A percentile compares a stretch with the other conserved stretches of the same genome.
Evolutionary conservation across 2,113 vertebrate species (phyloP).

Genomic region (Lamprologus callipterus): DNA sequence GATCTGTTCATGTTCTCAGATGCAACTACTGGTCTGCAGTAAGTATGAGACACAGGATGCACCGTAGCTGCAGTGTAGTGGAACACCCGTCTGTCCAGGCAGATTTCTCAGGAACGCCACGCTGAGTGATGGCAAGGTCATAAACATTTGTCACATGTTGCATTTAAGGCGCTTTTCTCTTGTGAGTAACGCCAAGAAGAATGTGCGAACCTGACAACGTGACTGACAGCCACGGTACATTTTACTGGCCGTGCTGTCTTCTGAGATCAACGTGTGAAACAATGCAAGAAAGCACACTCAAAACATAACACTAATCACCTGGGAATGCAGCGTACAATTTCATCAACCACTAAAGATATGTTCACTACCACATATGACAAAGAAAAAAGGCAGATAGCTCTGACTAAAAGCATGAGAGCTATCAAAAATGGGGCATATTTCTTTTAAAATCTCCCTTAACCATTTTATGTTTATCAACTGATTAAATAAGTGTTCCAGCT

Average conservation of each 20-base stretch:
- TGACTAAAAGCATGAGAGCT: not conserved
- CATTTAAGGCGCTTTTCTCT: not conserved
- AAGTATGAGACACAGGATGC: not conserved
- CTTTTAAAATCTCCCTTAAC: not conserved
- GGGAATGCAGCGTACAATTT: not conserved
- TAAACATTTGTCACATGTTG: not conserved
- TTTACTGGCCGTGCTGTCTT: not conserved
- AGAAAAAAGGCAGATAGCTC: not conserved
- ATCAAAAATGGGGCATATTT: not conserved
- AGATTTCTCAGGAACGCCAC: not conserved
- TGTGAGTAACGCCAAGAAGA: not conserved
- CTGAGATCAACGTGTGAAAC: not conserved
- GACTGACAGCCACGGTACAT: not conserved
- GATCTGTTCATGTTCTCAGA: not conserved
- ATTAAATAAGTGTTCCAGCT: not conserved
- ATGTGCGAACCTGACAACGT: not conserved
- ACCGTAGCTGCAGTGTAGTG: not conserved
- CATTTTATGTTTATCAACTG: not conserved
- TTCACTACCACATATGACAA: not conserved
- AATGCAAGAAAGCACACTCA: not conserved
- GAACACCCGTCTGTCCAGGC: not conserved
- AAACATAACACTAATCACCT: not conserved
- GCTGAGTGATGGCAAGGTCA: not conserved
- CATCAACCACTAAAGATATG: not conserved
- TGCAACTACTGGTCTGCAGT: too few species aligned